Evolutionary conservation across 1,140 invertebrate genomes (phyloP).

Genomic region (Muscidifurax raptorellus): DNA sequence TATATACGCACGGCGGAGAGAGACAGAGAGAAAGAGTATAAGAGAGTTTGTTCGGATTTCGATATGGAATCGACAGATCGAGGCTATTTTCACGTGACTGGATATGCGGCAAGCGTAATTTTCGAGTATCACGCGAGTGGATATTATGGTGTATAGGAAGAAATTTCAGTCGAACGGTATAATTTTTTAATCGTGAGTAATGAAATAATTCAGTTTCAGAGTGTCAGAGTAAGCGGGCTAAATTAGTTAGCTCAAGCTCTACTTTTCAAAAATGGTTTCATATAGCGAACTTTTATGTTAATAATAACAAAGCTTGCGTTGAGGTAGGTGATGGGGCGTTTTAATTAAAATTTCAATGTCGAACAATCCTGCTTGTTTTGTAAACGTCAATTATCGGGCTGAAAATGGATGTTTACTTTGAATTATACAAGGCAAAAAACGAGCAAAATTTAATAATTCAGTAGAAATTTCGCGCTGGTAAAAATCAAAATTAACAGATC

Average conservation of each 20-base stretch:
- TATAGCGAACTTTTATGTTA: neutral
- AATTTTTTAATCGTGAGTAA: too few relatives aligned
- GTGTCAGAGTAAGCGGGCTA: too few relatives aligned
- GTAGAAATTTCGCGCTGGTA: neutral
- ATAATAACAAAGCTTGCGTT: neutral
- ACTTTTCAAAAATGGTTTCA: too few relatives aligned
- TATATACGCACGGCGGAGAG: neutral
- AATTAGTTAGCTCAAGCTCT: too few relatives aligned
- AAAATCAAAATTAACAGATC: neutral
- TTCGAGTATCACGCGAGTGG: neutral
- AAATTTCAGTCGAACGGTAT: too few relatives aligned
- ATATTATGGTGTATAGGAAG: too few relatives aligned
- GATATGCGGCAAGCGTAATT: neutral
- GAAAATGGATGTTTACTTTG: neutral
- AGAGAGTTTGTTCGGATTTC: neutral
- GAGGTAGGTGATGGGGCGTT: neutral
- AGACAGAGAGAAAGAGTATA: too few relatives aligned
- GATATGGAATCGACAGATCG: neutral
- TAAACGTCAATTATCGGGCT: neutral
- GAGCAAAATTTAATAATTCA: neutral
- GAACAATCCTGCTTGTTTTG: neutral
- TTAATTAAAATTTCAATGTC: conserved; percentile 19
- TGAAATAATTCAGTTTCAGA: too few relatives aligned
- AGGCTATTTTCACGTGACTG: neutral
- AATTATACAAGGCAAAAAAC: neutral